phyloP scores from a whole-genome alignment of 2,113 vertebrate genomes.

The Gopherus evgoodei region DNA sequence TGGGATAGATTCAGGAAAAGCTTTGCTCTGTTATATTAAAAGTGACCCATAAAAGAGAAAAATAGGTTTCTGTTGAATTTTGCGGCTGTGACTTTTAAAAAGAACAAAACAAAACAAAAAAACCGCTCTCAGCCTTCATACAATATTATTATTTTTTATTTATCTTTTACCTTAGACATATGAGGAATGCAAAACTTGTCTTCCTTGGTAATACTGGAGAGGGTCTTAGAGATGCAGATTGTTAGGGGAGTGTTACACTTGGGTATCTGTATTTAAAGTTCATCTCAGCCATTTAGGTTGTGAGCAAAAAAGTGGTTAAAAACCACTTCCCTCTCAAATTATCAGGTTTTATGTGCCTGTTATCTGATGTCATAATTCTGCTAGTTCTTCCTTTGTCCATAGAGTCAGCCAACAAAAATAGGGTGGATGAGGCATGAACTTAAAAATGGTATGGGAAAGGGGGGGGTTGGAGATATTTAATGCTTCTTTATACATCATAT shows the following conservation, averaged over 20 bases:
- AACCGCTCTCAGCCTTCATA: not conserved
- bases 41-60: not conserved
- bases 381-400: not conserved
- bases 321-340: not conserved
- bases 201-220: not conserved
- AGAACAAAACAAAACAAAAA: not conserved
- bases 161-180: not conserved
- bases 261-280: no score
- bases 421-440: not conserved
- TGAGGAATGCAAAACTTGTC: not conserved
- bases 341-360: not conserved
- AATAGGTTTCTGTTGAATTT: not conserved
- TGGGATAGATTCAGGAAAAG: not conserved
- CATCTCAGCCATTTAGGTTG: not conserved
- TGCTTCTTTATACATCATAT: not conserved
- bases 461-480: not conserved
- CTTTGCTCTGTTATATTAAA: not conserved
- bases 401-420: not conserved
- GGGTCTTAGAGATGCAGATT: not conserved
- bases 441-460: not conserved
- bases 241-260: no score
- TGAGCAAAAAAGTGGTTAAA: not conserved
- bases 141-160: not conserved
- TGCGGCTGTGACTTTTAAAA: not conserved
- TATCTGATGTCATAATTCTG: not conserved